Conservation (phyloP, 1,140 invertebrate species). For the Brachionus calyciflorus region DNA sequence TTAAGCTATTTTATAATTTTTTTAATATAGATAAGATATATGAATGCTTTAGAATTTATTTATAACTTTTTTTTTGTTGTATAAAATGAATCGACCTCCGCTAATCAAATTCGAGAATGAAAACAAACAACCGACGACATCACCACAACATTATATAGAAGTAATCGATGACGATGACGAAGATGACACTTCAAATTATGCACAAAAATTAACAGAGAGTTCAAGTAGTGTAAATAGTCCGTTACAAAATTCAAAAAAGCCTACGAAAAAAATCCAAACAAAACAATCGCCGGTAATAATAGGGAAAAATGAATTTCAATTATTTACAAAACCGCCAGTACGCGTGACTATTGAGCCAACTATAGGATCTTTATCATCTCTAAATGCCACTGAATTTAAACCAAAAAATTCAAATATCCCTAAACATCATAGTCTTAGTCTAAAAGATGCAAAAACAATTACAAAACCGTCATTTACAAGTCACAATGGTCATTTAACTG, state of each 20-base stretch:
- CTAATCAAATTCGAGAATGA: not conserved
- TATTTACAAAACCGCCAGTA: not conserved
- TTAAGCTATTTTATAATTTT: too few relatives aligned
- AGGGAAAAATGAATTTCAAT: constrained; percentile 16
- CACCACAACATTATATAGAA: not conserved
- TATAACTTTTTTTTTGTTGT: too few relatives aligned
- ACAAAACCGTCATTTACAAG: not conserved
- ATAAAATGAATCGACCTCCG: constrained; percentile 27
- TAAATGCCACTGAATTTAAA: not conserved
- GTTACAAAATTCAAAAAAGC: not conserved
- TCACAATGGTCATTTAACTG: not conserved
- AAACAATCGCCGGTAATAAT: not conserved
- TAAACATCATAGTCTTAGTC: not conserved
- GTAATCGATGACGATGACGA: constrained; percentile 15
- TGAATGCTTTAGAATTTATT: too few relatives aligned
- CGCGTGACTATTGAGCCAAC: constrained; percentile 32
- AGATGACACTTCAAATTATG: not conserved
- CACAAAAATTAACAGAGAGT: not conserved
- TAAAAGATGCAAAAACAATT: not conserved
- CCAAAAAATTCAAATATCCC: not conserved
- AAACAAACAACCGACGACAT: not conserved
- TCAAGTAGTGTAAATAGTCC: not conserved
- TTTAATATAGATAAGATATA: too few relatives aligned
- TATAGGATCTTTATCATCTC: not conserved
- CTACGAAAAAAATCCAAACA: not conserved